Base-by-base conservation (phyloP, 2,888 invertebrate genomes). In the Synergus umbraculus region DNA sequence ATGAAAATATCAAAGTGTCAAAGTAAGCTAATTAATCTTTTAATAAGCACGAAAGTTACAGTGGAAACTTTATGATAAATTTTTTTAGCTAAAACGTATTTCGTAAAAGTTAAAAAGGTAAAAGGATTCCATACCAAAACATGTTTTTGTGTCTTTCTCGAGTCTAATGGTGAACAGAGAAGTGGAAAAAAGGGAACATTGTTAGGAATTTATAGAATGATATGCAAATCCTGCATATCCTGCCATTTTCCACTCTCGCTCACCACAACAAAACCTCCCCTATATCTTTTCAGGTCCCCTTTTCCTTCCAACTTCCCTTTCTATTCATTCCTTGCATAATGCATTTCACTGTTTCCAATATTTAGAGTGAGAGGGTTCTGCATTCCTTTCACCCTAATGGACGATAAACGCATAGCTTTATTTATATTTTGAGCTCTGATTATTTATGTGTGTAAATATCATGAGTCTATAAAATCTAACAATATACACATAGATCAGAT, bases 201-300 rank as follows among this genome's bases (percentile, higher is more conserved):
- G 29, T 49, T 49, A 49, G 29, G 15, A 22, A 29, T 46, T 69
- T 69, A 49, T 22, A 29, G 29, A 69, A 69, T 15, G 49, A 69
- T 69, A 69, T 69, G 69, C 49, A 49, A 69, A 69, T 49, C 29
- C 22, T 69, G 49, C 7, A 49, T 69, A 69, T 46, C 69, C 69
- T 49, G 69, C 29, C 22, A 69, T 69, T 69, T 69, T 49, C 49
- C 22, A 69, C 46, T 69, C 29, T 49, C 44, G 22, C 49, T 43
- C 12, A 43, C 2, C 69, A 15, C 46, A 69, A 69, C 49, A 49
- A 69, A 69, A 69, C 22, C 46, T 29, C 46, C n/a, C 12, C 67
- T 29, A 1, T 49, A 69, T 69, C 46, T 46, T 69, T 69, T 15
- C 15, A 69, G 12, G n/a, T 18, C 22, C 22, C 22, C 44, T 44